Percentiles rank a stretch among this genome's conserved stretches.
These are phyloP conservation scores for Orthosia gothica DNA, from an alignment of 2,888 invertebrate genomes.

Conservation along the genomic window DNA sequence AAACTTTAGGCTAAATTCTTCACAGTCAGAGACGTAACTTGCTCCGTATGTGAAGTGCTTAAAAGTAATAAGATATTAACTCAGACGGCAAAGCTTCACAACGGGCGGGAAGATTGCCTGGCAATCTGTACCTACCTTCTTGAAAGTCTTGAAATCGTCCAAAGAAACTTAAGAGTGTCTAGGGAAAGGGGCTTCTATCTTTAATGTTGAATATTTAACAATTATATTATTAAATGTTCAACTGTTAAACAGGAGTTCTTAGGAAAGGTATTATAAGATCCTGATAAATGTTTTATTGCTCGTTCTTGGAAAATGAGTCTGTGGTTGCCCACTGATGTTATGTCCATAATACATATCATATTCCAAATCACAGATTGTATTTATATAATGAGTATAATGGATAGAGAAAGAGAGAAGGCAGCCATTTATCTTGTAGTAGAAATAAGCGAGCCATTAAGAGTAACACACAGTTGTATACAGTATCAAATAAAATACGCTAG, in stretches of 20 bases:
- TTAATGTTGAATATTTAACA: no score
- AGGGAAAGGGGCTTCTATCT: conserved; percentile 16
- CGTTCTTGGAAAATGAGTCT: background rate
- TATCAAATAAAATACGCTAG: background rate
- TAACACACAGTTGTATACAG: background rate
- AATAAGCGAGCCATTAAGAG: background rate
- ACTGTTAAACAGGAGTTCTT: background rate
- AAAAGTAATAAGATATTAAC: conserved; percentile 60
- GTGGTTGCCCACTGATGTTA: background rate
- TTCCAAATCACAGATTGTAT: no score
- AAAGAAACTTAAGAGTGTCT: conserved; percentile 16
- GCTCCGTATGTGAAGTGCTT: conserved; percentile 45
- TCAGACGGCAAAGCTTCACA: conserved; percentile 37
- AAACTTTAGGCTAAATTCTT: conserved; percentile 34
- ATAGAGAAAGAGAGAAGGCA: background rate
- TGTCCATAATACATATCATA: background rate
- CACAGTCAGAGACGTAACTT: conserved; percentile 32
- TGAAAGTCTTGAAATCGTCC: conserved; percentile 6
- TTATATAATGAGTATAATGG: no score
- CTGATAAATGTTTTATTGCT: background rate
- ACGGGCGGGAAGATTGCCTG: conserved; percentile 27
- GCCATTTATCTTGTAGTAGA: background rate
- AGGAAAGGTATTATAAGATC: background rate
- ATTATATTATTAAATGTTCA: conserved; percentile 13
- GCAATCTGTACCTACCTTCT: conserved; percentile 3